Conservation (phyloP, 1,140 invertebrate species). For the Drosophila paulistorum region DNA sequence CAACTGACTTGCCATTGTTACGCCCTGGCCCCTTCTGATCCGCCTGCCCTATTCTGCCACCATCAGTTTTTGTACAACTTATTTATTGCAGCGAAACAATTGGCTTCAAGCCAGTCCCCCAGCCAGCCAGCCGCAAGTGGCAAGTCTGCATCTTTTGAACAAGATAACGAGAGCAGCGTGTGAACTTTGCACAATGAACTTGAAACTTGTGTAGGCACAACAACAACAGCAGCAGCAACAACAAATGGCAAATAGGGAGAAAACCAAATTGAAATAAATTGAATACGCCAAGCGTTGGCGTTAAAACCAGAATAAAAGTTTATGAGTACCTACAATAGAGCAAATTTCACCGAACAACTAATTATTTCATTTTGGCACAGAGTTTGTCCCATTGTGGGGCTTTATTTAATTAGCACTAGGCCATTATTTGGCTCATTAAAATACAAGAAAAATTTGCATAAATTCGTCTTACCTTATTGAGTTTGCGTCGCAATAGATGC, state of each 20-base stretch:
- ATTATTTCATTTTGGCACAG: not conserved
- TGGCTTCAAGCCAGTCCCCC: constrained; percentile 17
- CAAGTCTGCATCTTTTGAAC: constrained; percentile 36
- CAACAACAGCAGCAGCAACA: not conserved
- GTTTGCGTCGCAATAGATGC: constrained; percentile 58
- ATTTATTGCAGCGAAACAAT: constrained; percentile 43
- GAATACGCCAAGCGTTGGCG: not conserved
- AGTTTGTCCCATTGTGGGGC: not conserved
- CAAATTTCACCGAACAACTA: not conserved
- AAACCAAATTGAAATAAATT: constrained; percentile 6
- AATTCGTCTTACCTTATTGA: constrained; percentile 62
- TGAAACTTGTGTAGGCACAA: constrained; percentile 38
- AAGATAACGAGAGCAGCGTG: constrained; percentile 52
- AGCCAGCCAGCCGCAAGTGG: not conserved
- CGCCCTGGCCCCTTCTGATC: constrained; percentile 3
- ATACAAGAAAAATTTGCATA: constrained; percentile 5
- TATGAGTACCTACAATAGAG: not conserved
- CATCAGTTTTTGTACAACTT: constrained; percentile 33
- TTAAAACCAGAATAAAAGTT: constrained; percentile 12
- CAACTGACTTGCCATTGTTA: constrained; percentile 34
- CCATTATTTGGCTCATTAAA: constrained; percentile 2
- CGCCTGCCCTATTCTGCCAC: too few species aligned
- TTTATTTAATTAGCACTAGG: constrained; percentile 18
- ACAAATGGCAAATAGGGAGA: constrained; percentile 24
- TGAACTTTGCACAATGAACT: constrained; percentile 65